Percentiles rank a stretch among this genome's conserved stretches.
These are phyloP conservation scores for Unio delphinus DNA, from an alignment of 2,888 invertebrate species.

Conservation along the genomic window DNA sequence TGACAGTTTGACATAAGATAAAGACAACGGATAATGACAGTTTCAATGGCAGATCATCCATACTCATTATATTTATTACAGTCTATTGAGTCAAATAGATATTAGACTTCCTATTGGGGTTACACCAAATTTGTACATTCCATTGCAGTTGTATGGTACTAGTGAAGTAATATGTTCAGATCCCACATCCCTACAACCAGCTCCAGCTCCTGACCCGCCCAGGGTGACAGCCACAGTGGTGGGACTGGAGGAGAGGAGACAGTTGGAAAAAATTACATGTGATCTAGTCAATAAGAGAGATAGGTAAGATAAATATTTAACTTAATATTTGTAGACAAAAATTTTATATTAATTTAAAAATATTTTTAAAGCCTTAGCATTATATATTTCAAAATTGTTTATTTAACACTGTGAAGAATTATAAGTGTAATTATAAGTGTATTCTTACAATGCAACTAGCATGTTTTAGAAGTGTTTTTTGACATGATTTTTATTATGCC, in stretches of 20 bases:
- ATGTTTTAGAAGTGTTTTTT: too few relatives aligned
- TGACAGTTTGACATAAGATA: too few relatives aligned
- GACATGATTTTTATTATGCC: too few relatives aligned
- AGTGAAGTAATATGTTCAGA: slow-evolving; percentile 67
- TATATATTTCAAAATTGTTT: not conserved
- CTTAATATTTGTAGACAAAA: not conserved
- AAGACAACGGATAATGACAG: too few relatives aligned
- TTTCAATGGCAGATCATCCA: too few relatives aligned
- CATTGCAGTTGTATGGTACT: slow-evolving; percentile 66
- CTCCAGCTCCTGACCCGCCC: slow-evolving; percentile 67
- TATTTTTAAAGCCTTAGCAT: not conserved
- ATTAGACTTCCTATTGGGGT: too few relatives aligned
- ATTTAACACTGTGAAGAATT: too few relatives aligned
- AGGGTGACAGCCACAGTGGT: slow-evolving; percentile 66
- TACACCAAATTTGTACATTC: not conserved
- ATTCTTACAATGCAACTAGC: too few relatives aligned
- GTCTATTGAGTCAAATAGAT: too few relatives aligned
- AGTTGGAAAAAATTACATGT: slow-evolving; percentile 69
- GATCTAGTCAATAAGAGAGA: slow-evolving; percentile 70
- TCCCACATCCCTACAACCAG: slow-evolving; percentile 61
- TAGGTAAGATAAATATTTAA: slow-evolving; percentile 42
- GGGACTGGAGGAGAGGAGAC: slow-evolving; percentile 68
- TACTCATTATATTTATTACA: too few relatives aligned
- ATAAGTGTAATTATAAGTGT: too few relatives aligned
- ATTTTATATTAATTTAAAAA: not conserved